Conservation (phyloP, 2,797 vertebrate species). For the Pogonophryne albipinna region DNA sequence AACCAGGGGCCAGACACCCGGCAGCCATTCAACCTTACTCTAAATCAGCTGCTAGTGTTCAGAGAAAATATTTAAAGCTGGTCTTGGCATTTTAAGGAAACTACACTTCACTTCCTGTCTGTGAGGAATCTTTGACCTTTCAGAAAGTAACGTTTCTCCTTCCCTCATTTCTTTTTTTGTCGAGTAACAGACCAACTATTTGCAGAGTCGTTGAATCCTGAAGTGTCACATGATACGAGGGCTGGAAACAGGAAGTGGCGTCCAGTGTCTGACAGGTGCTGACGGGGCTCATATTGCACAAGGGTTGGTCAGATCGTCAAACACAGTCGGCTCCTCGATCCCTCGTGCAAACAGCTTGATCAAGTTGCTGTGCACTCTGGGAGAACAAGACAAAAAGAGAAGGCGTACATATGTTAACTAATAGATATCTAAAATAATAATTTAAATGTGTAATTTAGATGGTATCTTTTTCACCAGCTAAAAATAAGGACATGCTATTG, state of each 20-base stretch:
- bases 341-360: slow-evolving; percentile 95
- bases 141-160: slow-evolving; percentile 7
- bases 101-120: not conserved
- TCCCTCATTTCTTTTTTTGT: not conserved
- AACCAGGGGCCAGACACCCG: slow-evolving; percentile 39
- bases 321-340: slow-evolving; percentile 87
- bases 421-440: no score
- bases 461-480: no score
- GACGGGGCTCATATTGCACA: slow-evolving; percentile 73
- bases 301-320: slow-evolving; percentile 74
- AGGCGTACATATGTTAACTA: not conserved
- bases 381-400: not conserved
- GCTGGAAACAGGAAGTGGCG: slow-evolving; percentile 10
- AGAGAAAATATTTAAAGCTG: not conserved
- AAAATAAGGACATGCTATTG: no score
- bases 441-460: no score
- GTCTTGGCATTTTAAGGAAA: not conserved
- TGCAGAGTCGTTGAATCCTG: not conserved
- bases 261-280: slow-evolving; percentile 47
- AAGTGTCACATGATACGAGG: not conserved
- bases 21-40: slow-evolving; percentile 8
- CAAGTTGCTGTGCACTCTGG: slow-evolving; percentile 94
- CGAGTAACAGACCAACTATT: slow-evolving; percentile 14
- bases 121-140: not conserved
- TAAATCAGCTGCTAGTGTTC: not conserved